Conservation (phyloP, 2,888 invertebrate species). For the Heteromurus nitidus region DNA sequence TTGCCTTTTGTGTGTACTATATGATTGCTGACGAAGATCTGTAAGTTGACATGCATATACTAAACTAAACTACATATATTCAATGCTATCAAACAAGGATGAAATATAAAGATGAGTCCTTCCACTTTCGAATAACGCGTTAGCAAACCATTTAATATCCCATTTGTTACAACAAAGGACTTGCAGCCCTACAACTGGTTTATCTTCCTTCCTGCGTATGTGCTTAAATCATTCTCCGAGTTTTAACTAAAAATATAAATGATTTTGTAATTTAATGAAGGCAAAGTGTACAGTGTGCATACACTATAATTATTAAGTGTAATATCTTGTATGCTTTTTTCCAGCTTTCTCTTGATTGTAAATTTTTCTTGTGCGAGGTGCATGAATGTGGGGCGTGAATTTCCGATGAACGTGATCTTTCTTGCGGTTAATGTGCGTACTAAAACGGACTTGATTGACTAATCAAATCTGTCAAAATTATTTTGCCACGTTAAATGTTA, state of each 20-base stretch:
- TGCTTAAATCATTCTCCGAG: background rate
- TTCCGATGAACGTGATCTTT: slow-evolving; percentile 45
- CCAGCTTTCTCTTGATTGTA: slow-evolving; percentile 49
- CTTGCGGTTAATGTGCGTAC: slow-evolving; percentile 42
- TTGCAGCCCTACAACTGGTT: slow-evolving; percentile 66
- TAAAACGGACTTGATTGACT: background rate
- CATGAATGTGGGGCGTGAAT: slow-evolving; percentile 57
- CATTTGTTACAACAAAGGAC: slow-evolving; percentile 45
- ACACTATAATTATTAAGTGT: background rate
- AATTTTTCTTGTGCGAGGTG: slow-evolving; percentile 61
- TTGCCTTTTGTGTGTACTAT: slow-evolving; percentile 54
- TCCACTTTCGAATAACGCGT: background rate
- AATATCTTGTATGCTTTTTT: background rate
- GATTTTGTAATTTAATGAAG: no score
- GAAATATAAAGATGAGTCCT: background rate
- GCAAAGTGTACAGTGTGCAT: background rate
- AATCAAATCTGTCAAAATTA: background rate
- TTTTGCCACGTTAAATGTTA: no score
- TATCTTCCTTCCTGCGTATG: slow-evolving; percentile 63
- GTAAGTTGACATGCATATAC: slow-evolving; percentile 50
- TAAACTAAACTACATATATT: background rate
- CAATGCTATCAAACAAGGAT: background rate
- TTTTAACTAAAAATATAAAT: no score
- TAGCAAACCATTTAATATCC: slow-evolving; percentile 58
- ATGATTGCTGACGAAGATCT: slow-evolving; percentile 61